Base-by-base conservation (phyloP, 1,140 invertebrate species). In the Argopecten irradians region DNA sequence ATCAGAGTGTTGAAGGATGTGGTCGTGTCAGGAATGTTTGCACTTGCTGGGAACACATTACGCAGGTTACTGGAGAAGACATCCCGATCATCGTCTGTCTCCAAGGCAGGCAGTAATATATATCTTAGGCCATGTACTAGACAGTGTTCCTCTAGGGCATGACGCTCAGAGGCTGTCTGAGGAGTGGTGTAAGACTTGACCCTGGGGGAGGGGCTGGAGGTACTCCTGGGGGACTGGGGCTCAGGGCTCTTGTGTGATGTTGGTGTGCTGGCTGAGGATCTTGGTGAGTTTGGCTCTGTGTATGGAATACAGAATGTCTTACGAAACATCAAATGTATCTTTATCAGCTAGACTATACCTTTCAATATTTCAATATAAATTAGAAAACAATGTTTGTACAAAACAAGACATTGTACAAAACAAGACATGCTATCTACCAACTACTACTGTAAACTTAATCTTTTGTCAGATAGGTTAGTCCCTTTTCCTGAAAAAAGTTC, bases 31-130 rank as follows among this genome's bases (percentile, higher is more conserved):
- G 92, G 88, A 5, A 90, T 88, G 8, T 86, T 88, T 8, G 91
- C 55, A 84, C 91, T 89, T 32, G 89, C 87, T 16, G 94, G 94
- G 90, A 95, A 95, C 3, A 94, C 88, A 34, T 95, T 93, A 32
- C 92, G 89, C 35, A 95, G 86, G 11, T 93, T 86, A 35, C 89
- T 91, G 0, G 87, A 39, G 87, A 95, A 94, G 0, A 88, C 86
- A 7, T 41, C 35, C 5, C 28, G 82, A 41, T 95, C 93, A 82
- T 93, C 91, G 16, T 90, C 91, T n/a, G 90, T 84, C 28, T 93
- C 92, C 32, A 93, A 39, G 1, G 84, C 85, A 0, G 94, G 89
- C 7, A 34, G 32, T 13, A 95, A 82, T 5, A 93, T 83, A 46
- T 91, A 87, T 16, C 91, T 91, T 19, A 95, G 86, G 9, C 92